A percentile compares a stretch with the other conserved stretches of the same genome.
Evolutionary conservation across 2,888 invertebrate genomes (phyloP).

Genomic region (Toxonevra muliebris): DNA sequence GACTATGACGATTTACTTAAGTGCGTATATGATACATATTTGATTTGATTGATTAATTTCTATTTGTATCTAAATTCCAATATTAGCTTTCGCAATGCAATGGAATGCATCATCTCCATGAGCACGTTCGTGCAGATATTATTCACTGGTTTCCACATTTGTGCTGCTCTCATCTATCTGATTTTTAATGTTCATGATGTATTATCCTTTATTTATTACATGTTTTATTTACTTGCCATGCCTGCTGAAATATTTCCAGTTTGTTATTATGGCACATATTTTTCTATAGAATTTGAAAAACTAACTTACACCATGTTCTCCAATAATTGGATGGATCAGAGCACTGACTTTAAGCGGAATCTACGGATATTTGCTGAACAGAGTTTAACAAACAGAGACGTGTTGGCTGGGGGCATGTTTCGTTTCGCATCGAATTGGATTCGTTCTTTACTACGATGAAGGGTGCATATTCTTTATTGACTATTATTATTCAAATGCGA

Average conservation of each 20-base stretch:
- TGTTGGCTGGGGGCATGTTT: conserved; percentile 35
- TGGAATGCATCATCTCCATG: too few species aligned
- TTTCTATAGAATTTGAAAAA: conserved; percentile 37
- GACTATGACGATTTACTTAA: conserved; percentile 39
- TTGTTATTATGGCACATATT: conserved; percentile 37
- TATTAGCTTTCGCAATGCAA: too few species aligned
- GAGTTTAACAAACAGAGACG: conserved; percentile 18
- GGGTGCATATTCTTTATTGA: conserved; percentile 37
- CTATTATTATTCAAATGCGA: conserved; percentile 26
- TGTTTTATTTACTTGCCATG: conserved; percentile 31
- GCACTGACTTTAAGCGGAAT: conserved; percentile 32
- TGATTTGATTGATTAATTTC: too few species aligned
- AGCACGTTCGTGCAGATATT: too few species aligned
- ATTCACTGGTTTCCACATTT: too few species aligned
- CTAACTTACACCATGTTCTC: conserved; percentile 36
- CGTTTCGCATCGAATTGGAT: conserved; percentile 34
- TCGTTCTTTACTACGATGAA: conserved; percentile 34
- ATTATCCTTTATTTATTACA: conserved; percentile 30
- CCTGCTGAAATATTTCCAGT: conserved; percentile 35
- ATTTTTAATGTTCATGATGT: too few species aligned
- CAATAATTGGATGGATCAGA: conserved; percentile 38
- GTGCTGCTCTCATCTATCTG: too few species aligned
- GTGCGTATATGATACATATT: conserved; percentile 30
- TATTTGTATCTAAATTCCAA: too few species aligned
- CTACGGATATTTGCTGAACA: conserved; percentile 34